These are phyloP conservation scores for Mormyrus lacerda DNA, from an alignment of 2,113 vertebrate species.

Conservation along the genomic window DNA sequence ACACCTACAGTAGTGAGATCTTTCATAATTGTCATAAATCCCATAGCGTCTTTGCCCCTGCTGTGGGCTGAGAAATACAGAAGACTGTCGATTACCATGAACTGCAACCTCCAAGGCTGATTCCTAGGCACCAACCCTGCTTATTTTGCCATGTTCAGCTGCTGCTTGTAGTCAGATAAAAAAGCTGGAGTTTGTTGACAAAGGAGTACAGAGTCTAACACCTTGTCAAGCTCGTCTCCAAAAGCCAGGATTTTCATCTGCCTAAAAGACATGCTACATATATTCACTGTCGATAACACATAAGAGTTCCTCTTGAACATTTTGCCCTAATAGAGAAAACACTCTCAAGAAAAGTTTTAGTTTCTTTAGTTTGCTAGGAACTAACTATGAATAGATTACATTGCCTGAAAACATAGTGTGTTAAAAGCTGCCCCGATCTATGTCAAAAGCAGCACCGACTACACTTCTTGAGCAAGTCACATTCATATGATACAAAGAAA, in stretches of 20 bases:
- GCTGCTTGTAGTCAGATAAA: slow-evolving; percentile 55
- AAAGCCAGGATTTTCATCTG: slow-evolving; percentile 46
- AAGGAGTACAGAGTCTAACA: slow-evolving; percentile 58
- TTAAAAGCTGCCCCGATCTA: not conserved
- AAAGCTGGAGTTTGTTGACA: slow-evolving; percentile 54
- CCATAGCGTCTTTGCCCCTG: slow-evolving; percentile 17
- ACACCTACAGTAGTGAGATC: not conserved
- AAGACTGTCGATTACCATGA: slow-evolving; percentile 33
- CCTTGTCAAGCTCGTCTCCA: slow-evolving; percentile 53
- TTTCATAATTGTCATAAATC: not conserved
- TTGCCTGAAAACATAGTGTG: slow-evolving; percentile 3
- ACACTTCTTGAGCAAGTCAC: not conserved
- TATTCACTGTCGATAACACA: slow-evolving; percentile 61
- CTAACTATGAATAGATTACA: slow-evolving; percentile 10
- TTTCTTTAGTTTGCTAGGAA: slow-evolving; percentile 3
- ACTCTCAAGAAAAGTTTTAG: slow-evolving; percentile 11
- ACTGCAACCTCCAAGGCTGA: slow-evolving; percentile 43
- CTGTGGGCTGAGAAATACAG: slow-evolving; percentile 34
- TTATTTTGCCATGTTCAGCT: slow-evolving; percentile 56
- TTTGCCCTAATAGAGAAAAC: slow-evolving; percentile 1
- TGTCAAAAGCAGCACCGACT: not conserved
- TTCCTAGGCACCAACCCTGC: slow-evolving; percentile 53
- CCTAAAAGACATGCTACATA: slow-evolving; percentile 44
- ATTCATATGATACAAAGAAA: slow-evolving; percentile 15
- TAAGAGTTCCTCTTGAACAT: slow-evolving; percentile 45